These are phyloP conservation scores for Bos indicus DNA, from an alignment of 2,113 vertebrate species.

Conservation along the genomic window DNA sequence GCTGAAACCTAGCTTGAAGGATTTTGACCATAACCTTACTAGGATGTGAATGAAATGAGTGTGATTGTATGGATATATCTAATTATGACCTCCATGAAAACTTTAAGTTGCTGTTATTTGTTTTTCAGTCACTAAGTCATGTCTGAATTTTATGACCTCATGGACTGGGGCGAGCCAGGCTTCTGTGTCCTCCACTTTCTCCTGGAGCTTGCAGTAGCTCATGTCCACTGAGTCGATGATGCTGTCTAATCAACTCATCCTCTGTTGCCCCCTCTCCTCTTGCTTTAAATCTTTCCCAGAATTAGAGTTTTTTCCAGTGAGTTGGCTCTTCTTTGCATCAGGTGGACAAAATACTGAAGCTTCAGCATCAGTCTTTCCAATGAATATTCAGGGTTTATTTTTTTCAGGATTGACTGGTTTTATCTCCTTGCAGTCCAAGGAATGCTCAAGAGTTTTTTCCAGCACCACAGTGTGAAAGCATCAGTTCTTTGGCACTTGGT, in stretches of 20 bases:
- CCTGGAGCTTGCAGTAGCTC: background rate
- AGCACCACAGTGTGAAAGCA: background rate
- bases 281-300: background rate
- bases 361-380: background rate
- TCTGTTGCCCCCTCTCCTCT: background rate
- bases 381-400: background rate
- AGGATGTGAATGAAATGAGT: background rate
- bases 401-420: background rate
- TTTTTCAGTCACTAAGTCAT: background rate
- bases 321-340: background rate
- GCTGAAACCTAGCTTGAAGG: background rate
- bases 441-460: background rate
- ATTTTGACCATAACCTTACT: background rate
- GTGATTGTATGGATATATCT: background rate
- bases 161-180: background rate
- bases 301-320: background rate
- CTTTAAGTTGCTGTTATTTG: background rate
- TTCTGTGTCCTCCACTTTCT: background rate
- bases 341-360: background rate
- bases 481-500: background rate
- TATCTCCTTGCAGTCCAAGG: background rate
- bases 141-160: background rate
- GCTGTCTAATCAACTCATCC: background rate
- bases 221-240: fast-evolving
- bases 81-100: background rate